Base-by-base conservation (phyloP, 2,113 vertebrate species). In the Boleophthalmus pectinirostris region DNA sequence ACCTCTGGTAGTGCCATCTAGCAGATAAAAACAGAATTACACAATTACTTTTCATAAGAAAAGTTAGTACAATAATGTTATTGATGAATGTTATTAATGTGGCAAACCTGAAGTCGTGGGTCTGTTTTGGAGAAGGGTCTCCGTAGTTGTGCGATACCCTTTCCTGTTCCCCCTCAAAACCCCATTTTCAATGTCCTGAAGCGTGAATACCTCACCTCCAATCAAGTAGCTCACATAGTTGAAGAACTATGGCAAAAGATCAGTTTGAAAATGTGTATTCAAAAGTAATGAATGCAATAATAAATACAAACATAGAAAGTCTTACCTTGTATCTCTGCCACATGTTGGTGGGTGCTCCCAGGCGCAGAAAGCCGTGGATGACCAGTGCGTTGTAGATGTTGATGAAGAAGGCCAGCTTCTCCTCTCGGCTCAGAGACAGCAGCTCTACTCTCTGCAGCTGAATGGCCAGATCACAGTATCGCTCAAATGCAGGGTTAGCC, bases 221-320 rank as follows among this genome's bases (percentile, higher is more conserved):
- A 95, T 95, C 79, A 94, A 83, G 88, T 94, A 95, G 82, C 94
- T 95, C 79, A 93, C 94, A 57, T 93, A 93, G 84, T 94, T 95
- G 71, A 94, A 94, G 82, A 94, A 95, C 94, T 95, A 63, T 5
- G 87, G 79, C 58, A 72, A 0, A 15, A 7, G 46, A 51, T 64
- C 10, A 61, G 72, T 25, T 15, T 3, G 20, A 20, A 63, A 63
- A 38, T 20, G 15, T 35, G 15, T 16, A 33, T 18, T 61, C 2
- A 29, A 13, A 51, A 54, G 20, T 18, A 16, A 66, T 11, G 3
- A 25, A 25, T 25, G 23, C 2, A 58, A 5, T 4, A 21, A 21
- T 4, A 21, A n/a, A 65, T 18, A 35, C 3, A n/a, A 38, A 29
- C 21, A 33, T 12, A 14, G 2, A 15, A 58, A 58, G 7, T 35